These are phyloP conservation scores for Ligdia adustata DNA, from an alignment of 2,888 invertebrate genomes.

Conservation along the genomic window DNA sequence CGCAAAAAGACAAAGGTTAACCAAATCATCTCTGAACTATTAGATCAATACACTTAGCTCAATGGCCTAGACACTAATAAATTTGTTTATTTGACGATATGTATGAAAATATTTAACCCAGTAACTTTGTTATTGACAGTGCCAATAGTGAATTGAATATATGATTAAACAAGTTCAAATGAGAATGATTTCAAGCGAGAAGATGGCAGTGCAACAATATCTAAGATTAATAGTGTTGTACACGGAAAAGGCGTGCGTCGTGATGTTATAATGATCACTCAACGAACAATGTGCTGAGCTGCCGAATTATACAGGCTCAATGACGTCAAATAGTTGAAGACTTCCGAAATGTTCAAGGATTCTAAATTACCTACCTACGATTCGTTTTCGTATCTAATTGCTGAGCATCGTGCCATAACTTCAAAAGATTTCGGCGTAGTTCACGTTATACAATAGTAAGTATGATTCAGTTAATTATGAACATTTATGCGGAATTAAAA, in stretches of 20 bases:
- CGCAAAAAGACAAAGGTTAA: constrained; percentile 2
- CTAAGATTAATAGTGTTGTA: constrained; percentile 64
- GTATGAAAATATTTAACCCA: not conserved
- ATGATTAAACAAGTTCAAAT: constrained; percentile 9
- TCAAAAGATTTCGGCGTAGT: constrained; percentile 25
- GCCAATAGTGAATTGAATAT: not conserved
- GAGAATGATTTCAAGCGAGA: constrained; percentile 12
- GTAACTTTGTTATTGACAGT: not conserved
- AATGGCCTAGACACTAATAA: constrained; percentile 5
- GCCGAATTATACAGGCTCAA: constrained; percentile 36
- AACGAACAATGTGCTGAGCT: constrained; percentile 59
- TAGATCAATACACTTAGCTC: not conserved
- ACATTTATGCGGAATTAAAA: no score
- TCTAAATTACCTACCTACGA: constrained; percentile 32
- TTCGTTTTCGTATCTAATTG: constrained; percentile 31
- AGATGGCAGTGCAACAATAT: constrained; percentile 46
- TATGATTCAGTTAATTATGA: no score
- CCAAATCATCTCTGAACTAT: constrained; percentile 7
- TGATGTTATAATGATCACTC: constrained; percentile 68
- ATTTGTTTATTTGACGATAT: not conserved
- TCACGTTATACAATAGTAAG: not conserved
- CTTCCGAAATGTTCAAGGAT: constrained; percentile 79
- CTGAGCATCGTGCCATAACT: constrained; percentile 25
- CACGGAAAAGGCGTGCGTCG: constrained; percentile 71
- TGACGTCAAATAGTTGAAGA: constrained; percentile 65